These are phyloP conservation scores for Galaxea fascicularis DNA, from an alignment of 92 coral and sea anemone species.

Conservation along the genomic window DNA sequence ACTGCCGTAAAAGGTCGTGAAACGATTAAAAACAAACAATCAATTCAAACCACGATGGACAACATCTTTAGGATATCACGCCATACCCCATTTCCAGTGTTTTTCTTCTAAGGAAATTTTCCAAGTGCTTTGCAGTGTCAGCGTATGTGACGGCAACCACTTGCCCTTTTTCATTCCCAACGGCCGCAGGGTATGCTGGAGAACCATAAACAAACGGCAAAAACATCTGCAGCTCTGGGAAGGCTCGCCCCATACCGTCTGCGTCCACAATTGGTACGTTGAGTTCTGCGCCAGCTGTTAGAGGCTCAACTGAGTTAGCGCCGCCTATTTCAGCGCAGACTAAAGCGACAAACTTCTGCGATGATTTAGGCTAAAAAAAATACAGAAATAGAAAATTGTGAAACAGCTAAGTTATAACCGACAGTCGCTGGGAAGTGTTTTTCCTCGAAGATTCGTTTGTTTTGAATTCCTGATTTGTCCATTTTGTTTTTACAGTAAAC, in stretches of 20 bases:
- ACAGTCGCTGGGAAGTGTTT: no score
- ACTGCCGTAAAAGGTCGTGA: no score
- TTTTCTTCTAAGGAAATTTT: slow-evolving; percentile 74
- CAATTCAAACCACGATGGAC: no score
- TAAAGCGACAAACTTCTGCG: slow-evolving; percentile 66
- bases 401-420: background rate
- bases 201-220: slow-evolving; percentile 84
- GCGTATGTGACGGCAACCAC: slow-evolving; percentile 67
- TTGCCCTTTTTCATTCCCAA: slow-evolving; percentile 77
- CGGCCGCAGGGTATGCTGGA: slow-evolving; percentile 76
- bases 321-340: slow-evolving; percentile 93
- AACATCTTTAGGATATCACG: background rate
- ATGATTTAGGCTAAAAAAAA: background rate
- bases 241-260: slow-evolving; percentile 99
- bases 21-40: no score
- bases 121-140: slow-evolving; percentile 75
- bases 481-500: no score
- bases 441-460: no score
- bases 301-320: slow-evolving; percentile 85
- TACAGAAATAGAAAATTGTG: background rate
- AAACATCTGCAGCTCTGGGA: slow-evolving; percentile 95
- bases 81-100: slow-evolving; percentile 84
- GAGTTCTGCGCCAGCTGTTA: slow-evolving; percentile 78
- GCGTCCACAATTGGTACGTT: slow-evolving; percentile 96
- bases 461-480: no score